phyloP scores from a whole-genome alignment of 2,113 vertebrate species.

The Alouatta palliata region DNA sequence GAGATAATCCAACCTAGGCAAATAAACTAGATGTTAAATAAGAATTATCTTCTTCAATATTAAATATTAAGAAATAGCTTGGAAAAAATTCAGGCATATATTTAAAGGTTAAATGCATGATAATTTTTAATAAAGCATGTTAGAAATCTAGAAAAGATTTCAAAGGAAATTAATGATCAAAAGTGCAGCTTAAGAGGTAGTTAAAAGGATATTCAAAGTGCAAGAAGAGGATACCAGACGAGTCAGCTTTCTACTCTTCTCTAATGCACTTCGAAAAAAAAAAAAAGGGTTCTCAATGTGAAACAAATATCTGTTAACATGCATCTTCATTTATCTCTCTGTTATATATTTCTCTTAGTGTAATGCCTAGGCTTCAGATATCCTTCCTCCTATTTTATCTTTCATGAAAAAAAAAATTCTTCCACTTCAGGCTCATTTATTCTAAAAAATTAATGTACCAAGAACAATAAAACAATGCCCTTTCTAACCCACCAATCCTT shows the following conservation, averaged over 20 bases:
- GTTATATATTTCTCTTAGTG: background rate
- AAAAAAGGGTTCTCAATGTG: background rate
- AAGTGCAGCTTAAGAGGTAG: slow-evolving; percentile 54
- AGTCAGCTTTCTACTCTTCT: slow-evolving; percentile 38
- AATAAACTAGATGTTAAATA: slow-evolving; percentile 79
- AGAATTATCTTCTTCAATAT: slow-evolving; percentile 64
- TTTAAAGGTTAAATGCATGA: slow-evolving; percentile 70
- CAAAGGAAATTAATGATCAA: slow-evolving; percentile 77
- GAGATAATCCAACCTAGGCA: slow-evolving; percentile 94
- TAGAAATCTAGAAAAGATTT: slow-evolving; percentile 75
- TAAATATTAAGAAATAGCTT: slow-evolving; percentile 61
- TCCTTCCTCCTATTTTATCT: slow-evolving; percentile 33
- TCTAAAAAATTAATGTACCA: slow-evolving; percentile 10
- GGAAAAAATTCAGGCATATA: slow-evolving; percentile 75
- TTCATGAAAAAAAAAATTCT: slow-evolving; percentile 45
- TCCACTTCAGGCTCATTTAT: slow-evolving; percentile 12
- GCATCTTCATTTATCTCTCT: slow-evolving; percentile 53
- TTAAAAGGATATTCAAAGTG: slow-evolving; percentile 76
- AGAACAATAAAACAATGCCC: slow-evolving; percentile 27
- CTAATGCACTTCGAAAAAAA: background rate
- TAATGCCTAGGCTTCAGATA: background rate
- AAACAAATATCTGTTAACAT: slow-evolving; percentile 49
- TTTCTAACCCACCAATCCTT: background rate
- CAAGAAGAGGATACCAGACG: background rate
- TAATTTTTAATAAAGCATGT: slow-evolving; percentile 74